A percentile compares a stretch with the other conserved stretches of the same genome.
Conservation (phyloP, 1,140 invertebrate genomes). For the Drosophila ambigua region DNA sequence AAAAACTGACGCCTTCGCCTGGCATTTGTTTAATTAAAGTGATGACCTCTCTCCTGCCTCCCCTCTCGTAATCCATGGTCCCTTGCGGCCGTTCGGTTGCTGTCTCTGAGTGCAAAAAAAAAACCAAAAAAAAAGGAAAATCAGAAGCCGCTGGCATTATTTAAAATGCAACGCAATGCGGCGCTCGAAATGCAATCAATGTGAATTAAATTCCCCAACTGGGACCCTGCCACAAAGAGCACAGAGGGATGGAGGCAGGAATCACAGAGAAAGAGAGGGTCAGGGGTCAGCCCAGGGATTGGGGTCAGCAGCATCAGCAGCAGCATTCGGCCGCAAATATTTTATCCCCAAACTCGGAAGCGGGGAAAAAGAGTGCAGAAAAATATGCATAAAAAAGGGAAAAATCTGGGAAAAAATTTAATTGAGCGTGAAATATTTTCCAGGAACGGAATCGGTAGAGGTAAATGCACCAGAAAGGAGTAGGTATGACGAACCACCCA, state of each 20-base stretch:
- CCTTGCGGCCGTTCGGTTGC: neutral
- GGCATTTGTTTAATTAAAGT: conserved; percentile 81
- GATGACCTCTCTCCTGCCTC: conserved; percentile 44
- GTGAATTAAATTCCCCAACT: conserved; percentile 76
- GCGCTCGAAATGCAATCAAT: conserved; percentile 79
- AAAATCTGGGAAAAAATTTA: conserved; percentile 55
- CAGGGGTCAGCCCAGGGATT: conserved; percentile 45
- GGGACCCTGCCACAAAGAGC: conserved; percentile 26
- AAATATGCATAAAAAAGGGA: conserved; percentile 3
- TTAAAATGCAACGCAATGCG: conserved; percentile 81
- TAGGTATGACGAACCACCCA: too few relatives aligned
- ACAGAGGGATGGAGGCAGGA: conserved; percentile 33
- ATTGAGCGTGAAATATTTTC: conserved; percentile 73
- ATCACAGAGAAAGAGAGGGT: conserved; percentile 40
- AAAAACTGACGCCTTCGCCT: conserved; percentile 62
- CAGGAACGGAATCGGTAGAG: too few relatives aligned
- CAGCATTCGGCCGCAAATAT: conserved; percentile 64
- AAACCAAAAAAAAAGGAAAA: conserved; percentile 18
- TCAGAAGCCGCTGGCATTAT: conserved; percentile 77
- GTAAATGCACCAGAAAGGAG: neutral
- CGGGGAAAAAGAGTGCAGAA: conserved; percentile 13
- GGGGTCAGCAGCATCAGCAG: conserved; percentile 37
- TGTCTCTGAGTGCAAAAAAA: neutral
- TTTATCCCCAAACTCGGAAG: conserved; percentile 49
- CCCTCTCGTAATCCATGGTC: neutral